Base-by-base conservation (phyloP, 1,140 invertebrate genomes). In the Zaprionus ornatus region DNA sequence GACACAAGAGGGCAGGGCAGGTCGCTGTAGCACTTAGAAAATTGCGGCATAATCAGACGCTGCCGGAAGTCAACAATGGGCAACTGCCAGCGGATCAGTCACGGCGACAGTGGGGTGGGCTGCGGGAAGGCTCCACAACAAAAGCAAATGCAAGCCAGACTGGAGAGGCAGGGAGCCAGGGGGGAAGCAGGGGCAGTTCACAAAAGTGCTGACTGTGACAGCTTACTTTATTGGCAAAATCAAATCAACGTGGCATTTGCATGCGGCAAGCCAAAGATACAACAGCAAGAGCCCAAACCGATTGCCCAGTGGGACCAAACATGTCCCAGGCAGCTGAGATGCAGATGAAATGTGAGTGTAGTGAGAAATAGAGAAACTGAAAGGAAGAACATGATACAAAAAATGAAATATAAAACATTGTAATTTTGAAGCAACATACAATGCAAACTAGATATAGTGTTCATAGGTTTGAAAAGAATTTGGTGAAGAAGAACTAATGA, bases 151-250 rank as follows among this genome's bases (percentile, higher is more conserved):
- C 50, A 55, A 40, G 63, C 32, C 63, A 65, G 63, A 65, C 63
- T 52, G 32, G 0, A 19, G 27, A 17, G 12, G 32, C 1, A 29
- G 17, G 19, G 12, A 15, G 4, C n/a, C 25, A 52, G 9, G 52
- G 17, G 27, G 29, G 23, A 2, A 21, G 19, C 12, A 7, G 35
- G 35, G 45, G 55, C 62, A 61, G 63, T 59, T 80, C 56, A 79
- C 80, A 88, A 88, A 88, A 88, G 84, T 88, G 84, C 84, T 88
- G 84, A 88, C 84, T 88, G 81, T 88, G 84, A 88, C 84, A 88
- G 84, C 84, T 88, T 88, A 90, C 84, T 90, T 88, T 88, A 88
- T 88, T 88, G 84, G 84, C 84, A 88, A 88, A 88, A 88, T 88
- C 84, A 88, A 88, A 88, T 88, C 84, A 88, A 88, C 84, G 88